phyloP scores from a whole-genome alignment of 2,888 invertebrate genomes.

The Ganaspis brasiliensis region DNA sequence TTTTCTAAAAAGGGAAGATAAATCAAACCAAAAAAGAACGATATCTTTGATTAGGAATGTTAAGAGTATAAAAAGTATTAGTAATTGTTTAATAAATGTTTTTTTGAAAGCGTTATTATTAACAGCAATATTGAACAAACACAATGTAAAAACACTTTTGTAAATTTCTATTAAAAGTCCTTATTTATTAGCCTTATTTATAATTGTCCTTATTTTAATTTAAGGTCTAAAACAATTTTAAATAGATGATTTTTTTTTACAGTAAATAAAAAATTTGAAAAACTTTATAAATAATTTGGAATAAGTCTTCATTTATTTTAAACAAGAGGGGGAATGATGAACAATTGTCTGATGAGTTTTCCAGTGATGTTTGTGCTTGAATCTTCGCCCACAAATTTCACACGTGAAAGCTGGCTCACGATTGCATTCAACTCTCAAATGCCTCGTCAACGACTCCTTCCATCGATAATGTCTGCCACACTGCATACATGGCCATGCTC shows the following conservation, averaged over 20 bases:
- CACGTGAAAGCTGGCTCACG: conserved; percentile 79
- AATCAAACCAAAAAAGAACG: neutral
- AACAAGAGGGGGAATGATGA: conserved; percentile 1
- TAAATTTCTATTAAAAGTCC: neutral
- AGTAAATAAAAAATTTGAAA: neutral
- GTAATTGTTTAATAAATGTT: neutral
- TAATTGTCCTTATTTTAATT: too few relatives aligned
- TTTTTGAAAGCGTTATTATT: neutral
- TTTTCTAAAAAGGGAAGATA: too few relatives aligned
- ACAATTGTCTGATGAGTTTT: conserved; percentile 55
- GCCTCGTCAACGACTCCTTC: conserved; percentile 78
- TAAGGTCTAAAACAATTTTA: neutral
- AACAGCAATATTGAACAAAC: neutral
- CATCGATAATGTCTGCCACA: conserved; percentile 79
- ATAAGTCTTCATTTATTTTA: neutral
- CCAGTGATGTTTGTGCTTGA: conserved; percentile 80
- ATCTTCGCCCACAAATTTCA: conserved; percentile 77
- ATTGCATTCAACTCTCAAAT: conserved; percentile 80
- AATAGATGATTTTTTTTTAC: neutral
- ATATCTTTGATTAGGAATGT: neutral
- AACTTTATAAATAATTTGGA: neutral
- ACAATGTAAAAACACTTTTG: neutral
- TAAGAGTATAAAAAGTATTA: neutral
- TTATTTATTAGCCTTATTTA: too few relatives aligned
- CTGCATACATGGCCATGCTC: conserved; percentile 69